Evolutionary conservation across 2,113 vertebrate genomes (phyloP).

Genomic region (Heterocephalus glaber): DNA sequence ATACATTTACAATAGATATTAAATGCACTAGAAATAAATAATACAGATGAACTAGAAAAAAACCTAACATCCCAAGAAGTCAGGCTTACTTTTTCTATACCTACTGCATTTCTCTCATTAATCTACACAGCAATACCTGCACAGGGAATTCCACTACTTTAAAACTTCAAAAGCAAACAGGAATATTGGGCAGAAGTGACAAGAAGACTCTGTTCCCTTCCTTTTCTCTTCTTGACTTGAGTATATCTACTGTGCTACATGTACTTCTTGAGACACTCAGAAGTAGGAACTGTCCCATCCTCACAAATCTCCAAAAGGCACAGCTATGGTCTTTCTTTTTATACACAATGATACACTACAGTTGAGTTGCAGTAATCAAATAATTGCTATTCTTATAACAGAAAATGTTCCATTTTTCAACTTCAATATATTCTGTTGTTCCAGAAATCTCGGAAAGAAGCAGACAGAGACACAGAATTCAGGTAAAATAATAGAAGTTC

Average conservation of each 20-base stretch:
- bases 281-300: neutral
- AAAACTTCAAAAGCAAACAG: neutral
- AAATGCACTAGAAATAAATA: neutral
- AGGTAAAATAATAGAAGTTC: too few species aligned
- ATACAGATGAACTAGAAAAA: neutral
- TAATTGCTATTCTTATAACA: neutral
- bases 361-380: neutral
- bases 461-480: too few species aligned
- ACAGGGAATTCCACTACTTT: neutral
- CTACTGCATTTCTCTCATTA: neutral
- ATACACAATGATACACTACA: neutral
- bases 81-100: neutral
- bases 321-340: neutral
- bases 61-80: neutral
- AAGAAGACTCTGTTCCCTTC: neutral
- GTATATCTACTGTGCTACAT: fast-evolving
- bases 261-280: neutral
- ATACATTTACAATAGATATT: neutral
- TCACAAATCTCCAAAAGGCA: neutral
- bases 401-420: neutral
- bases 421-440: neutral
- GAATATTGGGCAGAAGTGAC: neutral
- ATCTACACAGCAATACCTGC: neutral
- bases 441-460: too few species aligned
- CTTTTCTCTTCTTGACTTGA: neutral